Evolutionary conservation across 2,797 vertebrate genomes (phyloP).

Genomic region (Danio jaintianensis): DNA sequence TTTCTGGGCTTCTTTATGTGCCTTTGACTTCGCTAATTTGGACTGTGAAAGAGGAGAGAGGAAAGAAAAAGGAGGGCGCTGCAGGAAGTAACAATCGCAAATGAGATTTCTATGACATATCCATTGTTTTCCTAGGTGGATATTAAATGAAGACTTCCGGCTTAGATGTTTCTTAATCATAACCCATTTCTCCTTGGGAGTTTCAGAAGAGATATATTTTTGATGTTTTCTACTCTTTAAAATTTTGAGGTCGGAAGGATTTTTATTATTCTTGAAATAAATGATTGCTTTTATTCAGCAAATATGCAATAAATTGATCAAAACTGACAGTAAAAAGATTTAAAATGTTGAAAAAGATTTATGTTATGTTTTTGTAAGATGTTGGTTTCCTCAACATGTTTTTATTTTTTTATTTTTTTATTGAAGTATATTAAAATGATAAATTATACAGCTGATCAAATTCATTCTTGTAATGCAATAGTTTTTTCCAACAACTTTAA

Average conservation of each 20-base stretch:
- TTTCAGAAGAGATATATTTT: background rate
- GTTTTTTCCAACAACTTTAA: no score
- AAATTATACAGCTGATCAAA: no score
- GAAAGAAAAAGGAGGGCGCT: conserved; percentile 12
- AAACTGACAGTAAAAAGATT: background rate
- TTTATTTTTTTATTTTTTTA: no score
- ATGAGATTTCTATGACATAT: conserved; percentile 30
- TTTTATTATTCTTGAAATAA: background rate
- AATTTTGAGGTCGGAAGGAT: background rate
- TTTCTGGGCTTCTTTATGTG: background rate
- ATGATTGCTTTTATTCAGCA: background rate
- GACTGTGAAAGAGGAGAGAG: background rate
- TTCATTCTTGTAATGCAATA: no score
- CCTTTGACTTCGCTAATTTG: background rate
- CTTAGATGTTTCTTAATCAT: background rate
- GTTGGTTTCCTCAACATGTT: no score
- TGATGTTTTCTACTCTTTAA: background rate
- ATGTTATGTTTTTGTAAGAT: no score
- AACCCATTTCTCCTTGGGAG: background rate
- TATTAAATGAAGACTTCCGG: conserved; percentile 6
- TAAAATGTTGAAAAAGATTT: no score
- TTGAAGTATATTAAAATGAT: no score
- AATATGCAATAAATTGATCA: background rate
- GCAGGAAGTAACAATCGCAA: conserved; percentile 41
- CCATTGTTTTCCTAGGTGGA: conserved; percentile 27